Evolutionary conservation across 64 coral and sea anemone species (phyloP), one percentile per base, ranked within the genome.

Genomic region (Actinia equina): DNA sequence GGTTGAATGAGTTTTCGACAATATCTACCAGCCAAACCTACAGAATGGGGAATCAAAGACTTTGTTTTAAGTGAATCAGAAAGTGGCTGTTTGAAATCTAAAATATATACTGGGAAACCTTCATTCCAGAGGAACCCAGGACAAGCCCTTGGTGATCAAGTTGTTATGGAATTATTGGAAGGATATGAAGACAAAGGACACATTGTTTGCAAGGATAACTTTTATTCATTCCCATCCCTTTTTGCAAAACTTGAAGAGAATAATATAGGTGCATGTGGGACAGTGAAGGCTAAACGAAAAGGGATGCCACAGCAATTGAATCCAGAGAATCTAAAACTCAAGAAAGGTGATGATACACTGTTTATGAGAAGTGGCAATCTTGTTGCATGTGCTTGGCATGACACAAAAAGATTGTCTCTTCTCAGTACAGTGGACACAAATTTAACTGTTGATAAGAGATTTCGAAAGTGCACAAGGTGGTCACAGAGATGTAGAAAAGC

Each of bases 331-430:
- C 63, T 90, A 56, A 77, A 83, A 22, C 88, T 90, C 49, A 82
- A 80, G 42, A 89, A 82, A 89, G 88, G 82, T 77, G 91, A 88
- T 88, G 86, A 93, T 12, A 86, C 65, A 55, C 58, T 86, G 11
- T 89, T 86, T 85, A 90, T 90, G 67, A 20, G 51, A 77, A 77
- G 82, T 76, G 88, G 54, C 19, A 80, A 93, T 89, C 81, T 93
- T 30, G 77, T 89, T 86, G 92, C 84, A 82, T 93, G 92, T 90
- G 88, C 88, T 63, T 94, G 92, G 85, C 92, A 94, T 83, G 88
- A 94, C 43, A 89, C 79, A 23, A 90, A 94, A 69, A 23, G 88
- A 56, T 51, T 93, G 3, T 46, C 82, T 4, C 52, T 11, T 20
- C 53, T 89, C 81, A 84, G 77, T 37, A 94, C 85, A 85, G 80